Base-by-base conservation (phyloP, 2,888 invertebrate genomes). In the Chaitophorus viminalis region DNA sequence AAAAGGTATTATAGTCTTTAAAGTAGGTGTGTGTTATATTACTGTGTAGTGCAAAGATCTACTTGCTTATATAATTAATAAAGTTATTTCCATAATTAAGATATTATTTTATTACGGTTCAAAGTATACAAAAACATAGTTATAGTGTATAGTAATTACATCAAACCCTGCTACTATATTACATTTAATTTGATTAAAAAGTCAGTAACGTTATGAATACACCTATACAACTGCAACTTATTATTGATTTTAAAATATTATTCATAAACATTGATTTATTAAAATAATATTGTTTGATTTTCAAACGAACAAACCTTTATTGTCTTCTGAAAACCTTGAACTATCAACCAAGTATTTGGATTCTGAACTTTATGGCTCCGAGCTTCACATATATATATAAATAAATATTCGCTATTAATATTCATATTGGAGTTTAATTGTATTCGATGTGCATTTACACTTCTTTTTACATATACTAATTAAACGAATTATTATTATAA, bases 401-500 rank as follows among this genome's bases (percentile, higher is more conserved):
- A n/a, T n/a, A n/a, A n/a, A n/a, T 33, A n/a, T 52, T n/a, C 52
- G 52, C n/a, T 14, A 82, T 82, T 33, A 82, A 82, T 82, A 82
- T 82, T 82, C 70, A 82, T 82, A 31, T 82, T 82, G 8, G 25
- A 33, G 17, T 33, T 31, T 72, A 46, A 81, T 81, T 70, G 70
- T 70, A 81, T 68, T 46, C 68, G 68, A 81, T 39, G 68, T 29
- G 68, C 81, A 29, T 68, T 81, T 68, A 29, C 68, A 81, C 5
- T 65, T 46, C 25, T 81, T 33, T 70, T 70, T 25, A 25, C 25
- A 8, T 31, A 46, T 46, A 70, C 46, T 70, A 81, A 70, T 81
- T 81, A 70, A 81, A 70, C 46, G 21, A 29, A 70, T 81, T 81
- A 70, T 31, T 46, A 70, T 39, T 46, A 46, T 3, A 60, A 33